Evolutionary conservation across 1,140 invertebrate species (phyloP).

Genomic region (Eriosoma lanigerum): DNA sequence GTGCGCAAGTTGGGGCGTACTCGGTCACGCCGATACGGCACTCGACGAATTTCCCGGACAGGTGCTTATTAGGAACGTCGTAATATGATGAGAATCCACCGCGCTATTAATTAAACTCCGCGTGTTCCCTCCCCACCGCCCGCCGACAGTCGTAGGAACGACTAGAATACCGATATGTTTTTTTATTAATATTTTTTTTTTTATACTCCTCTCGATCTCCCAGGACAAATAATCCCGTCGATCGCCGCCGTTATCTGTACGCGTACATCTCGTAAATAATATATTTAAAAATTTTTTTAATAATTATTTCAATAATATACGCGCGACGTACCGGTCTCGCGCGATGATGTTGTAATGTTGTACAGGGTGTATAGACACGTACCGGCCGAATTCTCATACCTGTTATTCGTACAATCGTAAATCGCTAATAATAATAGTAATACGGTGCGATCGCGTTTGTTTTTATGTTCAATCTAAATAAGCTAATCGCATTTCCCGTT

Average conservation of each 20-base stretch:
- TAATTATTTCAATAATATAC: too few relatives aligned
- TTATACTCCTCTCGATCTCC: neutral
- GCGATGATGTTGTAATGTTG: too few relatives aligned
- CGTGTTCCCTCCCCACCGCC: neutral
- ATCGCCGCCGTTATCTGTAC: neutral
- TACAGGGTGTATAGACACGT: too few relatives aligned
- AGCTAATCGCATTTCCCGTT: too few relatives aligned
- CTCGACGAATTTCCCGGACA: conserved; percentile 44
- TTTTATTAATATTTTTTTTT: neutral
- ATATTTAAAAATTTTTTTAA: too few relatives aligned
- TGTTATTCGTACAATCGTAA: too few relatives aligned
- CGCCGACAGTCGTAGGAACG: neutral
- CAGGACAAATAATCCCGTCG: neutral
- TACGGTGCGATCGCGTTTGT: too few relatives aligned
- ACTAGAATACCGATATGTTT: too few relatives aligned
- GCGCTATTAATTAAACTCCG: conserved; percentile 45
- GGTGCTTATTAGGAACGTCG: conserved; percentile 37
- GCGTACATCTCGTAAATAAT: conserved; percentile 11
- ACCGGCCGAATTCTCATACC: too few relatives aligned
- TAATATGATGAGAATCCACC: conserved; percentile 43
- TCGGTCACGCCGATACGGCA: conserved; percentile 48
- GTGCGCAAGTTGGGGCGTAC: conserved; percentile 28
- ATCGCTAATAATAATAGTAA: too few relatives aligned
- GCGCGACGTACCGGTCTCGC: too few relatives aligned
- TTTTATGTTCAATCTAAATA: too few relatives aligned